Evolutionary conservation across 2,113 vertebrate genomes (phyloP), one percentile per base, ranked within the genome.

Genomic region (Tylochromis polylepis): DNA sequence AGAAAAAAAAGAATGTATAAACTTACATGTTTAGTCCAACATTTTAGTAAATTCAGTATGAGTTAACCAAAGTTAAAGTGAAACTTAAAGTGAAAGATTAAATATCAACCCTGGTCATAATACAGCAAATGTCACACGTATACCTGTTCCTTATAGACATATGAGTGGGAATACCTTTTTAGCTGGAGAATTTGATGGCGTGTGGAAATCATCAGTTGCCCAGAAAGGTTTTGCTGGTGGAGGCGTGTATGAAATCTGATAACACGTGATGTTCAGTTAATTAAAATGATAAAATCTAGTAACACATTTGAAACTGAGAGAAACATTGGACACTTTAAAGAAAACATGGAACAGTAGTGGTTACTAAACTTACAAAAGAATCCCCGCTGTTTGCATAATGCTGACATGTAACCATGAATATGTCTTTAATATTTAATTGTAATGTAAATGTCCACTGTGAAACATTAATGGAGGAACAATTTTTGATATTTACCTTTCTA

Each of bases 311-410:
- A 31, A 31, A 5, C 5, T 3, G 31, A 31, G 31, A 4, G 31
- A 31, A 31, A 31, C 31, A 4, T 31, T 31, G 31, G 31, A 65
- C n/a, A 38, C 31, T 65, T 36, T 22, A n/a, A 65, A 38, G 4
- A 65, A 65, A 38, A 38, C 11, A 22, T 38, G 20, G 12, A 65
- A 38, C 18, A 65, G 31, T 36, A n/a, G 31, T 38, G 34, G 60
- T 38, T 65, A 38, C 11, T 65, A 0, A 65, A 65, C 60, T 65
- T 12, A 65, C 10, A 65, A 38, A 38, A 5, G 6, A 36, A 0
- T 62, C 31, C 29, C 59, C 0, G 9, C 59, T 62, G 18, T 65
- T 36, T 65, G 11, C 18, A 36, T 29, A 65, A 36, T 36, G 2
- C 34, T 41, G 38, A 11, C 38, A 41, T 41, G 38, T 41, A 41